Evolutionary conservation across 1,140 invertebrate species (phyloP).

Genomic region (Bathynomus jamesi): DNA sequence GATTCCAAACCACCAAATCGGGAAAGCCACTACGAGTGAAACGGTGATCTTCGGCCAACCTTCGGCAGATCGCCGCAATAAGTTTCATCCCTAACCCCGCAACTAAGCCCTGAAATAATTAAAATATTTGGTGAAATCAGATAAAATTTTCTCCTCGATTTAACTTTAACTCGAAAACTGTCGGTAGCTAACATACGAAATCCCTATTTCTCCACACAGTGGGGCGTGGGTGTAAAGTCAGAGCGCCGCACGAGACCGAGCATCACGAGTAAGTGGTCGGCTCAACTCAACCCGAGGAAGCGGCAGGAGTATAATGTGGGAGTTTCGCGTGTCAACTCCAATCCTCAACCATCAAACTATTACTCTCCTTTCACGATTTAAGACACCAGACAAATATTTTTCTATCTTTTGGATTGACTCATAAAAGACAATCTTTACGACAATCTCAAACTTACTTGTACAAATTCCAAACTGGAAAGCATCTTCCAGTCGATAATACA

Average conservation of each 20-base stretch:
- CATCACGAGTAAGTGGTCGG: too few relatives aligned
- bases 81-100: slow-evolving; percentile 50
- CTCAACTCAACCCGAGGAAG: too few relatives aligned
- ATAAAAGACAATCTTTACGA: too few relatives aligned
- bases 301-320: too few relatives aligned
- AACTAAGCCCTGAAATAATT: slow-evolving; percentile 47
- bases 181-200: not conserved
- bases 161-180: too few relatives aligned
- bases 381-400: too few relatives aligned
- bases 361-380: too few relatives aligned
- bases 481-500: not conserved
- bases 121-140: slow-evolving; percentile 5
- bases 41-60: slow-evolving; percentile 52
- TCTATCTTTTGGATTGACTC: too few relatives aligned
- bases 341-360: too few relatives aligned
- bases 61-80: slow-evolving; percentile 53
- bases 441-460: too few relatives aligned
- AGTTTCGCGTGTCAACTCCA: too few relatives aligned
- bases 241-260: too few relatives aligned
- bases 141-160: not conserved
- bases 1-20: slow-evolving; percentile 73
- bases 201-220: not conserved
- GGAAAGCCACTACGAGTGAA: slow-evolving; percentile 65
- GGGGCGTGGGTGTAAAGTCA: not conserved
- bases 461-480: not conserved